Conservation (phyloP, 2,113 vertebrate species). For the zebrafish (Danio rerio) region GRCz12tu NC_133195.1:23716501-23717000, state of each 20-base stretch:
- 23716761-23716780: too few relatives aligned
- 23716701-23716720: background rate
- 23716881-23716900: too few relatives aligned
- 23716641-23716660: background rate
- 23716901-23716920: too few relatives aligned
- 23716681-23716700: background rate
- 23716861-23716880: too few relatives aligned
- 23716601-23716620: background rate
- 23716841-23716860: too few relatives aligned
- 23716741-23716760: background rate
- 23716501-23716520: background rate
- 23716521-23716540: background rate
- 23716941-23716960: too few relatives aligned
- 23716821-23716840: too few relatives aligned
- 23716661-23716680: background rate
- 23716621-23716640: background rate
- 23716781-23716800: too few relatives aligned
- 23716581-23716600: background rate
- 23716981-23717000: too few relatives aligned
- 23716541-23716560: background rate
- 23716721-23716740: background rate
- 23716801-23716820: too few relatives aligned
- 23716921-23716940: too few relatives aligned
- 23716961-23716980: too few relatives aligned
- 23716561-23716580: slow-evolving; percentile 10